A percentile compares a stretch with the other conserved stretches of the same genome.
Conservation (phyloP, 2,113 vertebrate species). For the Pimephales promelas region DNA sequence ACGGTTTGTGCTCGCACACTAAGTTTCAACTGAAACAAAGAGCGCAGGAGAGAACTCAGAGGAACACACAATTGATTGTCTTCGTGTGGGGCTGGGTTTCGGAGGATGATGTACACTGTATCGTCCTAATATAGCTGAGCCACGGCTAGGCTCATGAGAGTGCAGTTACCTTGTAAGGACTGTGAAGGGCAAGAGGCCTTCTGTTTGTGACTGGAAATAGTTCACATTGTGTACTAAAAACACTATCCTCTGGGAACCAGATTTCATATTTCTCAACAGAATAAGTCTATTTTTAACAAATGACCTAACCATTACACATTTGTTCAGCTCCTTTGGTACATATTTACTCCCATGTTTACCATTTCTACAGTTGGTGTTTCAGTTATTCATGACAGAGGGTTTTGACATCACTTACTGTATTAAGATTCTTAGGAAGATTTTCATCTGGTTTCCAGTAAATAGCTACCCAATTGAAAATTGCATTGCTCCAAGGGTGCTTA, state of each 20-base stretch:
- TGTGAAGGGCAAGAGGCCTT: conserved; percentile 46
- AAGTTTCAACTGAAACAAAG: conserved; percentile 52
- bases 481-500: background rate
- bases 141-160: conserved; percentile 43
- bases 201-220: conserved; percentile 1
- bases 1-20: conserved; percentile 53
- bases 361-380: background rate
- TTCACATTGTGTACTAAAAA: conserved; percentile 43
- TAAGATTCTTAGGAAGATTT: background rate
- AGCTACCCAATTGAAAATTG: background rate
- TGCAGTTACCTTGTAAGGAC: conserved; percentile 51
- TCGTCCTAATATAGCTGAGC: conserved; percentile 47
- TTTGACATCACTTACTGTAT: background rate
- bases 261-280: conserved; percentile 46
- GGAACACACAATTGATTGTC: conserved; percentile 55
- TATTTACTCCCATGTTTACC: background rate
- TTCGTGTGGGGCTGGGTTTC: conserved; percentile 49
- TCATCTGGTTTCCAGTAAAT: background rate
- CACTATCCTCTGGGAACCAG: conserved; percentile 33
- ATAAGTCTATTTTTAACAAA: conserved; percentile 27
- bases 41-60: conserved; percentile 35
- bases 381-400: background rate
- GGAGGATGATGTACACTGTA: conserved; percentile 40
- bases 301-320: background rate
- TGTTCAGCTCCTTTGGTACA: background rate